Evolutionary conservation across 2,888 invertebrate genomes (phyloP), one percentile per base, ranked within the genome.

Genomic region (Lymantria monacha): DNA sequence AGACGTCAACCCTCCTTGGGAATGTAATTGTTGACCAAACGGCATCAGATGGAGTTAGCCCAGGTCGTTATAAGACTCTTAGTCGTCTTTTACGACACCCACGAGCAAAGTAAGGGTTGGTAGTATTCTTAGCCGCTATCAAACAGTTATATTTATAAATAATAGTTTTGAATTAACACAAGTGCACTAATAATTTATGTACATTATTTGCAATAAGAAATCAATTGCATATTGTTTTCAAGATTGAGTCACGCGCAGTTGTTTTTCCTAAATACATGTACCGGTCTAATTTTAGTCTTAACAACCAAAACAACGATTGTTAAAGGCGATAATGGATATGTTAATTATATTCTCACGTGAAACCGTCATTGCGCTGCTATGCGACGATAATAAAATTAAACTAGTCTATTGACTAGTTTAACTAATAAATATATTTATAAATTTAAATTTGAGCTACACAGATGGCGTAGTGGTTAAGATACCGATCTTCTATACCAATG

Each of bases 241-340:
- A 30, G 9, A 14, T 42, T 59, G 42, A 59, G 41, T 62, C 44
- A 66, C 42, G 43, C 30, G 7, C 37, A 38, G 31, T 56, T 56
- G 47, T 53, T 62, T 52, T 55, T 51, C 44, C 43, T 40, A 54
- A 55, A 54, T 43, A 40, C 45, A 41, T n/a, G 14, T 33, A 33
- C 37, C 30, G 40, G 40, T 52, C 50, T 49, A 57, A 66, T 57
- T 61, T 59, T 54, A 52, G 57, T n/a, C 49, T 52, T 48, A 42
- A 33, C 36, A 42, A 44, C 44, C 13, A 41, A 41, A 46, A 52
- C 44, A 53, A 49, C 43, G 46, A 14, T 33, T 43, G 30, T 42
- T 44, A 46, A 50, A 48, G 22, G 51, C 43, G 53, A 55, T 42
- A 53, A 59, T 63, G 49, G 53, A 49, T 59, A 56, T 48, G 53